These are phyloP conservation scores for Raillietiella orientalis DNA, from an alignment of 2,888 invertebrate genomes.

Conservation along the genomic window DNA sequence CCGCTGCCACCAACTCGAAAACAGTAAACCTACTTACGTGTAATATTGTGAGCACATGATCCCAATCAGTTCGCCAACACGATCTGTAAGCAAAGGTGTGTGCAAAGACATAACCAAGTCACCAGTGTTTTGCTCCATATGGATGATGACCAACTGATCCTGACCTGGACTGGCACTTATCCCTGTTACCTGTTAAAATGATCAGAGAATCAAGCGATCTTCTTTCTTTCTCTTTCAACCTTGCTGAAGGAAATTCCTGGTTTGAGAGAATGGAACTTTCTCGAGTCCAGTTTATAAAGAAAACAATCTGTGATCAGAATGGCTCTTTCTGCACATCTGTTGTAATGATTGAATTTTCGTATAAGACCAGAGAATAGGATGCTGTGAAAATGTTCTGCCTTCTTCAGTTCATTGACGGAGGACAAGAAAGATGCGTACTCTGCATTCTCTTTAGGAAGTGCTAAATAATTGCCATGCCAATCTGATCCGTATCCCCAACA, in stretches of 20 bases:
- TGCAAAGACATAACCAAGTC: no score
- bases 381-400: constrained; percentile 26
- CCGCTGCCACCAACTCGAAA: no score
- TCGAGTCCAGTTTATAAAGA: constrained; percentile 44
- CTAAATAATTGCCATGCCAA: constrained; percentile 58
- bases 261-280: constrained; percentile 58
- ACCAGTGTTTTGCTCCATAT: no score
- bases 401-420: constrained; percentile 29
- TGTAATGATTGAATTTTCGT: constrained; percentile 33
- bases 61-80: constrained; percentile 60
- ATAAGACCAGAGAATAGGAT: constrained; percentile 29
- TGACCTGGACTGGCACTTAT: constrained; percentile 12
- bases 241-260: constrained; percentile 32
- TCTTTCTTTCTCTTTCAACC: no score
- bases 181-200: constrained; percentile 11
- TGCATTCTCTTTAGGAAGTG: constrained; percentile 28
- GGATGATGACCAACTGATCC: constrained; percentile 14
- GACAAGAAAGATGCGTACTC: constrained; percentile 25
- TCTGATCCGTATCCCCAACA: constrained; percentile 40
- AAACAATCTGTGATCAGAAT: constrained; percentile 42
- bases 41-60: constrained; percentile 36
- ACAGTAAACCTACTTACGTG: constrained; percentile 28
- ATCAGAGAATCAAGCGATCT: constrained; percentile 1
- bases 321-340: constrained; percentile 58
- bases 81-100: no score